Evolutionary conservation across 2,113 vertebrate species (phyloP).

Genomic region (Chascanopsetta lugubris): DNA sequence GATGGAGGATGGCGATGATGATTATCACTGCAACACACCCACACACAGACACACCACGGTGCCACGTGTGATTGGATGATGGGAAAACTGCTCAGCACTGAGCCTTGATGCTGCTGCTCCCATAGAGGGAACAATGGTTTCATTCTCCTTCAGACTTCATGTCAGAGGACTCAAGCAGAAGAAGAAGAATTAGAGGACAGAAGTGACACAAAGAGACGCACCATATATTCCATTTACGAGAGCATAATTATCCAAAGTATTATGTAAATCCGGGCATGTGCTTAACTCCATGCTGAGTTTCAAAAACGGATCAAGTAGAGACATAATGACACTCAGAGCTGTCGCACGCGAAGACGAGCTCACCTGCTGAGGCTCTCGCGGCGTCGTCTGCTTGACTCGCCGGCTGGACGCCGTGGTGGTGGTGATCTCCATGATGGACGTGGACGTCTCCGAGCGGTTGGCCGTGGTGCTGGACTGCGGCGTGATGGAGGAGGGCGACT

Average conservation of each 20-base stretch:
- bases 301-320: slow-evolving; percentile 23
- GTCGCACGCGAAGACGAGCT: slow-evolving; percentile 48
- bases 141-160: slow-evolving; percentile 42
- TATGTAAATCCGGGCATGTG: slow-evolving; percentile 20
- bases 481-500: slow-evolving; percentile 97
- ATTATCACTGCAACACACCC: slow-evolving; percentile 45
- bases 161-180: slow-evolving; percentile 32
- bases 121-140: slow-evolving; percentile 35
- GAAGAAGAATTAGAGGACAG: too few species aligned
- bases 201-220: slow-evolving; percentile 8
- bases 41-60: slow-evolving; percentile 7
- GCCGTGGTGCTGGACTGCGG: slow-evolving; percentile 97
- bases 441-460: slow-evolving; percentile 96
- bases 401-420: slow-evolving; percentile 93
- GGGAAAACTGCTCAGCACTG: slow-evolving; percentile 33
- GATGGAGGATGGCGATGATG: slow-evolving; percentile 55
- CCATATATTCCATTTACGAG: background rate
- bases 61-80: slow-evolving; percentile 45
- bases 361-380: slow-evolving; percentile 93
- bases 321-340: slow-evolving; percentile 11
- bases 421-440: slow-evolving; percentile 97
- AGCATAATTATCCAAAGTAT: slow-evolving; percentile 4
- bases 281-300: slow-evolving; percentile 18
- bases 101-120: slow-evolving; percentile 26
- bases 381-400: slow-evolving; percentile 90